phyloP scores from a whole-genome alignment of 2,888 invertebrate species.

The Pandemis corylana region DNA sequence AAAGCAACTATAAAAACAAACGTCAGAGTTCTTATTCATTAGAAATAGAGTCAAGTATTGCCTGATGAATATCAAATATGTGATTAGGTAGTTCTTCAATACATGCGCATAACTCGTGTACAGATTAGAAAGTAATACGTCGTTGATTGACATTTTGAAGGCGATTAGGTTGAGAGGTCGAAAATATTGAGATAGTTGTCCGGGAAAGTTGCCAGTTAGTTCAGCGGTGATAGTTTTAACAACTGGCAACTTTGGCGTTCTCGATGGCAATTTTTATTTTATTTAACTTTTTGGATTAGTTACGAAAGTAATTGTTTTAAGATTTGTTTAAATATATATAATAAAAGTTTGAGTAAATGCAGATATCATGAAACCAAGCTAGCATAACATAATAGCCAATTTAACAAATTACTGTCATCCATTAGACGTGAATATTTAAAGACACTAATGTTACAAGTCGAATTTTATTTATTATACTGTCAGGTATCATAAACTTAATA shows the following conservation, averaged over 20 bases:
- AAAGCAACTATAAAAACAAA: background rate
- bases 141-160: conserved; percentile 7
- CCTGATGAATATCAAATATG: too few relatives aligned
- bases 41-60: background rate
- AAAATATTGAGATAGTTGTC: background rate
- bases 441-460: background rate
- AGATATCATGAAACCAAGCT: background rate
- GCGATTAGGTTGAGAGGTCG: conserved; percentile 3
- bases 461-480: conserved; percentile 1
- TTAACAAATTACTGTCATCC: background rate
- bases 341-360: too few relatives aligned
- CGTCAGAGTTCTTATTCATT: background rate
- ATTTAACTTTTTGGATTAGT: too few relatives aligned
- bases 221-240: background rate
- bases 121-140: conserved; percentile 10
- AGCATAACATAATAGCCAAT: background rate
- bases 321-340: too few relatives aligned
- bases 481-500: background rate
- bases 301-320: too few relatives aligned
- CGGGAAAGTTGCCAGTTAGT: background rate
- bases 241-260: background rate
- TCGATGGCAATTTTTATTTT: background rate
- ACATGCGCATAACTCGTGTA: background rate
- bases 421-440: background rate
- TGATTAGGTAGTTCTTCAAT: background rate